Evolutionary conservation across 2,888 invertebrate genomes (phyloP).

Genomic region (Drymonia ruficornis): DNA sequence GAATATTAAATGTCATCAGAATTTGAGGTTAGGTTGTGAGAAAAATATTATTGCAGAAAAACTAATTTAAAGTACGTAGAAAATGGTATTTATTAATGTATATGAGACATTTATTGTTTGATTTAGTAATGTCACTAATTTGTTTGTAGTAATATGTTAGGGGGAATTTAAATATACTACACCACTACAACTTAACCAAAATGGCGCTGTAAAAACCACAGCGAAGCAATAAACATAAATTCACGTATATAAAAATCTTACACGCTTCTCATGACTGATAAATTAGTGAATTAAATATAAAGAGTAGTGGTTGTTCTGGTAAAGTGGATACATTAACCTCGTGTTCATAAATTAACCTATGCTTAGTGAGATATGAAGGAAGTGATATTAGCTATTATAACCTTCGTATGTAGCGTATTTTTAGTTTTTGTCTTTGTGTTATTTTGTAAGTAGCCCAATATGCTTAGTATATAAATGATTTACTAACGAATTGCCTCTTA

Average conservation of each 20-base stretch:
- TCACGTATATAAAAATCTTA: conserved; percentile 36
- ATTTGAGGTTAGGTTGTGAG: conserved; percentile 25
- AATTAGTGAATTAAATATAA: conserved; percentile 41
- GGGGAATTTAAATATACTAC: neutral
- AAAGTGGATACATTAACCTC: conserved; percentile 68
- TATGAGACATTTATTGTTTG: neutral
- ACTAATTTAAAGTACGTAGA: conserved; percentile 16
- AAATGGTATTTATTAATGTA: neutral
- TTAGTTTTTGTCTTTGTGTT: conserved; percentile 81
- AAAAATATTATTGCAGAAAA: conserved; percentile 8
- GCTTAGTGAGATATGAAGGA: conserved; percentile 77
- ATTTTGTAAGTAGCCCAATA: conserved; percentile 79
- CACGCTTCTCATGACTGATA: conserved; percentile 49
- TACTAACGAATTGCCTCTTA: conserved; percentile 1
- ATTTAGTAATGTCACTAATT: neutral
- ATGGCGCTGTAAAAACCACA: conserved; percentile 52
- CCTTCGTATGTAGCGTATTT: conserved; percentile 79
- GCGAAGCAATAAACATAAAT: conserved; percentile 39
- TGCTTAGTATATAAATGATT: conserved; percentile 29
- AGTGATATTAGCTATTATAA: conserved; percentile 80
- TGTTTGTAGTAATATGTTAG: neutral
- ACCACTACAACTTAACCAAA: conserved; percentile 38
- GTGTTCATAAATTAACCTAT: conserved; percentile 64
- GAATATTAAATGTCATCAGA: conserved; percentile 19
- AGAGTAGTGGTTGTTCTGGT: conserved; percentile 58